Evolutionary conservation across 2,888 invertebrate species (phyloP).

Genomic region (Melanostoma mellinum): DNA sequence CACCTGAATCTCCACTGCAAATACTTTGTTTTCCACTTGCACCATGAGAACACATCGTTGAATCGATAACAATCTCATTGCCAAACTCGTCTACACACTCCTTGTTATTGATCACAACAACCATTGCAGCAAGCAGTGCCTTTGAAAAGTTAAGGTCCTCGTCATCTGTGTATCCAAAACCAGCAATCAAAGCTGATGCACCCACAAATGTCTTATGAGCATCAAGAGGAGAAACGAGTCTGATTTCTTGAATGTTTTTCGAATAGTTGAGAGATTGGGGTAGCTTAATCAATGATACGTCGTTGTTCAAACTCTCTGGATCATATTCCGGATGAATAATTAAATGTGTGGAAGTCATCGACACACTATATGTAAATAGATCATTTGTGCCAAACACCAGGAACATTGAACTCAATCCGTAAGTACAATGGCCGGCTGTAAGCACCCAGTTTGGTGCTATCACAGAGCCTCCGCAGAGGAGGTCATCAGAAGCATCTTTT

Average conservation of each 20-base stretch:
- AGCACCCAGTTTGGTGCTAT: conserved; percentile 78
- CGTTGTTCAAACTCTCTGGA: conserved; percentile 76
- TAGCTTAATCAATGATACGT: conserved; percentile 78
- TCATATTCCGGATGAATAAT: conserved; percentile 78
- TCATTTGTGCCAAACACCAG: conserved; percentile 77
- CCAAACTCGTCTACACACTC: conserved; percentile 76
- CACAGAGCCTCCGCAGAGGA: conserved; percentile 80
- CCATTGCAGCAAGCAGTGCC: conserved; percentile 76
- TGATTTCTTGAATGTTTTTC: conserved; percentile 76
- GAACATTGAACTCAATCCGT: conserved; percentile 74
- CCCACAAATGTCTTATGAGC: conserved; percentile 75
- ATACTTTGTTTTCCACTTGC: conserved; percentile 77
- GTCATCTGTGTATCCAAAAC: conserved; percentile 78
- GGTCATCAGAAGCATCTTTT: conserved; percentile 75
- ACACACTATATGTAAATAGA: conserved; percentile 74
- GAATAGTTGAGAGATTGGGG: conserved; percentile 75
- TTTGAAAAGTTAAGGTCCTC: conserved; percentile 78
- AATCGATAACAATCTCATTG: conserved; percentile 73
- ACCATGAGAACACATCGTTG: conserved; percentile 78
- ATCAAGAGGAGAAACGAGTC: conserved; percentile 73
- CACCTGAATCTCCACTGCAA: conserved; percentile 80
- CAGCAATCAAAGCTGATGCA: conserved; percentile 76
- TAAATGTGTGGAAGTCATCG: conserved; percentile 76
- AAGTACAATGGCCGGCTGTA: conserved; percentile 80
- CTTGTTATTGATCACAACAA: conserved; percentile 77